Evolutionary conservation across 2,888 invertebrate genomes (phyloP).

Genomic region (Julus scandinavius): DNA sequence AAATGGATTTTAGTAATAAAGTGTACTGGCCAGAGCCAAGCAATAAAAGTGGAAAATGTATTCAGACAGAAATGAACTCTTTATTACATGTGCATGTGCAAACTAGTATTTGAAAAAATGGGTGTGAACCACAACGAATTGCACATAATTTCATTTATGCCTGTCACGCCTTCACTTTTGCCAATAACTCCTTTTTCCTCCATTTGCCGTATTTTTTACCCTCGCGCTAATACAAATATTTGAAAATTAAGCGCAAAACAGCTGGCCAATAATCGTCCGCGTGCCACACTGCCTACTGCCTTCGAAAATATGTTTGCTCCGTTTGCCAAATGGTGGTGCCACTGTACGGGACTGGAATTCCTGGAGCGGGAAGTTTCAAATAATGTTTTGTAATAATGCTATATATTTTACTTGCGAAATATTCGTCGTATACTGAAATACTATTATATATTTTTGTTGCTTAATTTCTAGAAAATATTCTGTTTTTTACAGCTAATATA

Average conservation of each 20-base stretch:
- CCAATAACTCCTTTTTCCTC: not conserved
- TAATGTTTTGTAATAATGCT: no score
- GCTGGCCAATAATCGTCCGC: not conserved
- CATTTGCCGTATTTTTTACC: not conserved
- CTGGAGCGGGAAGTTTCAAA: not conserved
- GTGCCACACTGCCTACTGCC: not conserved
- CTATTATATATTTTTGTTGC: no score
- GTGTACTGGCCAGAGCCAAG: not conserved
- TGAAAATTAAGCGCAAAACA: not conserved
- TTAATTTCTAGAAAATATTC: no score
- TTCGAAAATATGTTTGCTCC: not conserved
- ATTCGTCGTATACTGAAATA: no score
- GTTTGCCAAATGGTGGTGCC: not conserved
- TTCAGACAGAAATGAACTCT: constrained; percentile 19
- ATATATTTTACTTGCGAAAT: no score
- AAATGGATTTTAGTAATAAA: constrained; percentile 26
- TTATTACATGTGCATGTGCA: not conserved
- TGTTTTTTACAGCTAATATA: no score
- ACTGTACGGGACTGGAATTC: not conserved
- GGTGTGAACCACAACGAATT: constrained; percentile 13
- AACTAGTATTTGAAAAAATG: constrained; percentile 8
- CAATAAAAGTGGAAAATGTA: not conserved
- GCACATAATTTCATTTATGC: constrained; percentile 1
- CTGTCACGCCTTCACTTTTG: not conserved
- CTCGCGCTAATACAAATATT: not conserved